A percentile compares a stretch with the other conserved stretches of the same genome.
phyloP scores from a whole-genome alignment of 2,888 invertebrate species.

The Acanthococcus lagerstroemiae region DNA sequence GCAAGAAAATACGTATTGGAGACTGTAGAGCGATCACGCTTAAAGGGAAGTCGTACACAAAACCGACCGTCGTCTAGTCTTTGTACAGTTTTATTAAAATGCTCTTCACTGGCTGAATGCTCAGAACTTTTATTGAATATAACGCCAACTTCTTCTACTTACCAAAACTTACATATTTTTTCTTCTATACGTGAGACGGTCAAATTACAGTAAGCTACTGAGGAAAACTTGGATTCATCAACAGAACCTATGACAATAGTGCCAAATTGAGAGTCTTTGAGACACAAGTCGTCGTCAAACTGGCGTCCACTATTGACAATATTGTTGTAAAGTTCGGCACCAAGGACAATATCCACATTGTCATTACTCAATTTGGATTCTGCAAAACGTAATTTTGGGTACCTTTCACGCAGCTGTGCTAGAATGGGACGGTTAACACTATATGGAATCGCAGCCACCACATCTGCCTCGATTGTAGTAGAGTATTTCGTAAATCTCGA shows the following conservation, averaged over 20 bases:
- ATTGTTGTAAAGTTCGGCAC: background rate
- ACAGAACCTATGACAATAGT: background rate
- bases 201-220: background rate
- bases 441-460: background rate
- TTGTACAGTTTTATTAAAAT: too few species aligned
- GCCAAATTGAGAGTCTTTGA: background rate
- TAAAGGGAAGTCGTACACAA: too few species aligned
- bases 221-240: background rate
- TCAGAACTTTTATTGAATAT: too few species aligned
- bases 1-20: too few species aligned
- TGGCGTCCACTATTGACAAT: background rate
- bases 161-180: constrained; percentile 1
- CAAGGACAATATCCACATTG: background rate
- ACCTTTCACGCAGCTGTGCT: background rate
- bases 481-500: too few species aligned
- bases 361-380: background rate
- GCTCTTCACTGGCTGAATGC: too few species aligned
- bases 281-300: background rate
- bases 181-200: background rate
- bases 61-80: too few species aligned
- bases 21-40: too few species aligned
- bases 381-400: background rate
- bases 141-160: constrained; percentile 3
- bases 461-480: too few species aligned
- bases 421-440: background rate